Evolutionary conservation across 1,140 invertebrate species (phyloP).

Genomic region (Macrobrachium rosenbergii): DNA sequence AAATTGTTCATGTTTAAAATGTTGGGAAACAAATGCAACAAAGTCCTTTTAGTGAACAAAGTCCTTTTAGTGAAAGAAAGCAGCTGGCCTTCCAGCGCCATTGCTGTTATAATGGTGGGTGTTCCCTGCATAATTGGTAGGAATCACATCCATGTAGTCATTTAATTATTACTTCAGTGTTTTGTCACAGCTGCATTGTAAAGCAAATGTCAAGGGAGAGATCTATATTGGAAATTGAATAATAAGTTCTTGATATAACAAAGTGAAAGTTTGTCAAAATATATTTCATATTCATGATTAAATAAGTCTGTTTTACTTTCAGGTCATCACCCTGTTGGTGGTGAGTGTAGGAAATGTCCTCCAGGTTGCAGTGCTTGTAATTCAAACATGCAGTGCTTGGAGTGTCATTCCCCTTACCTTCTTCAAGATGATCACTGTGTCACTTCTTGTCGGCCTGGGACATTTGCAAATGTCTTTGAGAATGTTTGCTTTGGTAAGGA

Average conservation of each 20-base stretch:
- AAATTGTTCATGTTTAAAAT: too few relatives aligned
- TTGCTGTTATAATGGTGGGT: too few relatives aligned
- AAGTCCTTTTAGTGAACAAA: too few relatives aligned
- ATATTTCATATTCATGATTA: background rate
- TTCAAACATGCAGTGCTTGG: slow-evolving; percentile 25
- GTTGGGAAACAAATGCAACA: too few relatives aligned
- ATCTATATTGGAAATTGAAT: background rate
- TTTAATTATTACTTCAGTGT: too few relatives aligned
- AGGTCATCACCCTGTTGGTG: slow-evolving; percentile 35
- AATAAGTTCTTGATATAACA: background rate
- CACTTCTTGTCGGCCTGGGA: slow-evolving; percentile 57
- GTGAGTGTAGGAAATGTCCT: slow-evolving; percentile 49
- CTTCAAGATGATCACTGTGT: slow-evolving; percentile 57
- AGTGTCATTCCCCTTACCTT: slow-evolving; percentile 56
- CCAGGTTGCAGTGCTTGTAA: slow-evolving; percentile 56
- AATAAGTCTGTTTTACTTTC: background rate
- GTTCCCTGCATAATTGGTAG: too few relatives aligned
- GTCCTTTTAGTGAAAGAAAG: too few relatives aligned
- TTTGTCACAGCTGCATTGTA: too few relatives aligned
- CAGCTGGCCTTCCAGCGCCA: too few relatives aligned
- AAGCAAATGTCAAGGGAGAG: too few relatives aligned
- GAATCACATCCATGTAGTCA: too few relatives aligned
- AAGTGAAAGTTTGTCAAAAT: background rate
- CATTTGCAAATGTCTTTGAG: slow-evolving; percentile 62
- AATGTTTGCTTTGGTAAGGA: slow-evolving; percentile 53